These are phyloP conservation scores for Zaprionus nigranus DNA, from an alignment of 1,140 invertebrate genomes.

Conservation along the genomic window DNA sequence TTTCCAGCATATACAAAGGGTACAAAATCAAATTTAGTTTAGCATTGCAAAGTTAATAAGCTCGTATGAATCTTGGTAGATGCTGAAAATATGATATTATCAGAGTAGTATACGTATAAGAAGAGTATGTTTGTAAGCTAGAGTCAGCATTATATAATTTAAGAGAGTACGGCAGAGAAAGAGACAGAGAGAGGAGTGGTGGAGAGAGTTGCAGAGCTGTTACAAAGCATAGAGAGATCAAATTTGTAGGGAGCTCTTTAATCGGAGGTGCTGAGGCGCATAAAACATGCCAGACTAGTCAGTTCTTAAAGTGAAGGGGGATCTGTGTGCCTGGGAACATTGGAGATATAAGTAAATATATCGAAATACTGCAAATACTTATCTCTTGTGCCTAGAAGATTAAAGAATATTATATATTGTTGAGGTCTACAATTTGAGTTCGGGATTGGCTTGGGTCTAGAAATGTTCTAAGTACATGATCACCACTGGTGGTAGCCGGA, in stretches of 20 bases:
- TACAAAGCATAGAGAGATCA: neutral
- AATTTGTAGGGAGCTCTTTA: neutral
- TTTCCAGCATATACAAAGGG: neutral
- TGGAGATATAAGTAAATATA: slow-evolving; percentile 27
- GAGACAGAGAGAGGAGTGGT: slow-evolving; percentile 24
- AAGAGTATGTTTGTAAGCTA: slow-evolving; percentile 49
- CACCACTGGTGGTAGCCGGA: neutral
- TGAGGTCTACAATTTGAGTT: slow-evolving; percentile 22
- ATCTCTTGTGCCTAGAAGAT: slow-evolving; percentile 69
- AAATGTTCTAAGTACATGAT: slow-evolving; percentile 10
- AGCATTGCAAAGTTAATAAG: neutral
- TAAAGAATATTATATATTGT: slow-evolving; percentile 32
- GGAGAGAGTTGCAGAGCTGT: slow-evolving; percentile 36
- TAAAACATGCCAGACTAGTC: slow-evolving; percentile 28
- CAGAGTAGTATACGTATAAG: neutral
- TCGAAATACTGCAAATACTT: slow-evolving; percentile 60
- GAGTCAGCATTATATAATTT: slow-evolving; percentile 27
- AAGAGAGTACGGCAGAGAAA: too few species aligned
- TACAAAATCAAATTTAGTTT: neutral
- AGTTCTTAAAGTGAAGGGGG: slow-evolving; percentile 8
- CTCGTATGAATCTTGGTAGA: neutral
- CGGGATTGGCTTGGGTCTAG: neutral
- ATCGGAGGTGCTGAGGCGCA: slow-evolving; percentile 22
- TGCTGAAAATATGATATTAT: neutral
- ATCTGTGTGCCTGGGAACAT: slow-evolving; percentile 24